Conservation (phyloP, 2,113 vertebrate species). For the Motacilla tschutschensis region DNA sequence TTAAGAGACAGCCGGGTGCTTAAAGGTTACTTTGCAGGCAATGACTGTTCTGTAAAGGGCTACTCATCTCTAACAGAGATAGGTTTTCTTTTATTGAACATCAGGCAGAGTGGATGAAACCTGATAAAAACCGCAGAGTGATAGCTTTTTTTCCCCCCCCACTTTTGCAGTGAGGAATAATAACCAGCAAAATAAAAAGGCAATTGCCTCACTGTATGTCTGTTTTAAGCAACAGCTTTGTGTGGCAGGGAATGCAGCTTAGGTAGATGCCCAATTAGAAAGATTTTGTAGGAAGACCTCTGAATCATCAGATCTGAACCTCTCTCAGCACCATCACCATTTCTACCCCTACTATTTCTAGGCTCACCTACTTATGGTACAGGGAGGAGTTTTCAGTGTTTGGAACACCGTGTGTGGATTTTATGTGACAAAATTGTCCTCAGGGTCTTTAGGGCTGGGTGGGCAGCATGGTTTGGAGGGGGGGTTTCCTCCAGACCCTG, state of each 20-base stretch:
- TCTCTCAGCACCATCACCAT: neutral
- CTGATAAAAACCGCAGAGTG: slow-evolving; percentile 28
- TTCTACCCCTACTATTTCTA: neutral
- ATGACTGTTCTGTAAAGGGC: slow-evolving; percentile 47
- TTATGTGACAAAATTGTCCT: neutral
- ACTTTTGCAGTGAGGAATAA: slow-evolving; percentile 20
- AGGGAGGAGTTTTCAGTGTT: neutral
- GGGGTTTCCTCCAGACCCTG: neutral
- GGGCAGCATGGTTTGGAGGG: neutral
- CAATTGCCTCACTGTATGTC: slow-evolving; percentile 19
- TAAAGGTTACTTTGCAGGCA: slow-evolving; percentile 53
- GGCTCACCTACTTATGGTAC: neutral
- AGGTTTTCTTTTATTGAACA: slow-evolving; percentile 60
- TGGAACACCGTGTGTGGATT: neutral
- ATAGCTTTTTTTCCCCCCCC: neutral
- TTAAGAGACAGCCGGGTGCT: slow-evolving; percentile 36
- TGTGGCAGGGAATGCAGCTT: neutral
- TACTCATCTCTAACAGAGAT: slow-evolving; percentile 50
- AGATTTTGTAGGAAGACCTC: slow-evolving; percentile 41
- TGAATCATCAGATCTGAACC: neutral
- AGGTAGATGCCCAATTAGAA: slow-evolving; percentile 54
- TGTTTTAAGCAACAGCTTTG: neutral
- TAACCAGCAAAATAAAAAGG: slow-evolving; percentile 29
- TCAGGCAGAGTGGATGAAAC: slow-evolving; percentile 49
- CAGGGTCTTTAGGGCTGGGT: neutral